Evolutionary conservation across 2,797 vertebrate species (phyloP), one percentile per base, ranked within the genome.

Genomic region (Peromyscus eremicus): DNA sequence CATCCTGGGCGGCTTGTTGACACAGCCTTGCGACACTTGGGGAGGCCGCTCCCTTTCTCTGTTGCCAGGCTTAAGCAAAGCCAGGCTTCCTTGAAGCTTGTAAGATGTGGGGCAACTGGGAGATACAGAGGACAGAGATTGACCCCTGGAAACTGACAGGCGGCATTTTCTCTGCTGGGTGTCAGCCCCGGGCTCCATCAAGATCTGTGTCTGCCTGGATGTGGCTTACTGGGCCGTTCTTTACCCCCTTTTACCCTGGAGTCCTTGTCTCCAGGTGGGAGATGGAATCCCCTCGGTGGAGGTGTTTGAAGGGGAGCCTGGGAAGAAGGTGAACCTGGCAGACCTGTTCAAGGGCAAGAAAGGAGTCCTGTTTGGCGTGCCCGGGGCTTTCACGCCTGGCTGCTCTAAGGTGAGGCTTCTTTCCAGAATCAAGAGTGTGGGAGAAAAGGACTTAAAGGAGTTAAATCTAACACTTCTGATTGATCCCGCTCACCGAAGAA

Each of bases 301-400:
- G 92, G 99, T 99, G 57, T 99, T 99, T 1, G 99, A 99, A 95
- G 98, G 98, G 16, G 98, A 99, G 29, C 99, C 99, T 2, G 99
- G 98, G 6, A 99, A 98, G 49, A 99, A 99, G 94, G 99, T 99
- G 96, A 97, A 99, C 4, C 98, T 99, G 98, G 98, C 99, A 6
- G 98, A 99, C 62, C 98, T 99, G 93, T 99, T 99, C 92, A 99
- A 98, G 91, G 99, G 98, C 70, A 99, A 99, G 98, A 99, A 99
- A 89, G 99, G 99, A 0, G 94, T 99, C 46, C 99, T 99, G 66
- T 99, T 99, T 77, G 99, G 99, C 34, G 99, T 99, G 62, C 99
- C 99, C 2, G 99, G 99, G 55, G 99, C 99, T 1, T 99, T 99
- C 88, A 99, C 99, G 0, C 99, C 99, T 0, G 99, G 99, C 55